Percentiles rank a stretch among this genome's conserved stretches.
Conservation (phyloP, 2,888 invertebrate genomes). For the Limnephilus rhombicus region DNA sequence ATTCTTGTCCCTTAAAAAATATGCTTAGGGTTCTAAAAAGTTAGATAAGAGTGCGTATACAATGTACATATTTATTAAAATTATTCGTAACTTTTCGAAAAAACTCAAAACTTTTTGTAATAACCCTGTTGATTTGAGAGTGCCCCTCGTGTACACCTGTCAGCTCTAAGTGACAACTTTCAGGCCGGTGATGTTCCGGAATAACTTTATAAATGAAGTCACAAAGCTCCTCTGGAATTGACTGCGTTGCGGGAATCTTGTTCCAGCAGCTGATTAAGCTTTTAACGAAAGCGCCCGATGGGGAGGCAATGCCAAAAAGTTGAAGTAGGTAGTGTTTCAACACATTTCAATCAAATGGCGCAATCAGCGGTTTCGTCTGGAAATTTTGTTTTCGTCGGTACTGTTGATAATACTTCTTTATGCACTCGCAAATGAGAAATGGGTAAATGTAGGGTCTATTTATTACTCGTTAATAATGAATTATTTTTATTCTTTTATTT, state of each 20-base stretch:
- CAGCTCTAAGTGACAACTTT: slow-evolving; percentile 59
- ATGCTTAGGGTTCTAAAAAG: too few species aligned
- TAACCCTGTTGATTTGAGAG: background rate
- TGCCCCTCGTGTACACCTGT: slow-evolving; percentile 51
- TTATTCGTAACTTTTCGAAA: too few species aligned
- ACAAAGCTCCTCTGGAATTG: slow-evolving; percentile 58
- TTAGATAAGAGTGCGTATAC: too few species aligned
- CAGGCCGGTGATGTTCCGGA: slow-evolving; percentile 57
- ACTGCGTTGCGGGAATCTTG: slow-evolving; percentile 50
- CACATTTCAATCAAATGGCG: slow-evolving; percentile 11
- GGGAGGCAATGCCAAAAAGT: background rate
- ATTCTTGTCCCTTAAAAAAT: too few species aligned
- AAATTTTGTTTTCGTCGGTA: background rate
- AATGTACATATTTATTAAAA: too few species aligned
- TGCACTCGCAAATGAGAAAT: background rate
- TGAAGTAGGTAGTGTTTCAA: background rate
- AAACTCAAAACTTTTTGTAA: background rate
- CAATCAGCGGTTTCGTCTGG: background rate
- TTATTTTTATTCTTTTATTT: too few species aligned
- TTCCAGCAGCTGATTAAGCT: slow-evolving; percentile 26
- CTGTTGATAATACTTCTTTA: background rate
- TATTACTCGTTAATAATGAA: too few species aligned
- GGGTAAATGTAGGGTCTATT: too few species aligned
- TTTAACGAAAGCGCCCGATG: slow-evolving; percentile 19
- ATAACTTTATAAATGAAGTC: slow-evolving; percentile 63